Conservation (phyloP, 1,140 invertebrate genomes). For the Brachionus koreanus region DNA sequence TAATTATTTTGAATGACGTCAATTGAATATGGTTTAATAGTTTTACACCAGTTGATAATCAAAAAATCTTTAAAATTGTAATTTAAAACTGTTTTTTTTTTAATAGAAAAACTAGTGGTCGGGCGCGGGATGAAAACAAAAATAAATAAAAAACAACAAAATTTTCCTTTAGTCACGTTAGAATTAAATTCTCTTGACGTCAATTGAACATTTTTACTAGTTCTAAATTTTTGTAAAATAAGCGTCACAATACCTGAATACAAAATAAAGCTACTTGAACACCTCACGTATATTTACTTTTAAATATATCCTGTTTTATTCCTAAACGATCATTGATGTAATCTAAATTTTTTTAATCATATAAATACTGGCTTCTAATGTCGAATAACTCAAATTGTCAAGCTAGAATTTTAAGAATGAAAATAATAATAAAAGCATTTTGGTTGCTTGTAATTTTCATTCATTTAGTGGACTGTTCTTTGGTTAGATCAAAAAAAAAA, state of each 20-base stretch:
- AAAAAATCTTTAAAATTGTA: not conserved
- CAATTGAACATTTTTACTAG: not conserved
- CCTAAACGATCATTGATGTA: constrained; percentile 1
- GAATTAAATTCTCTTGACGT: not conserved
- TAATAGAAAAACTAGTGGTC: not conserved
- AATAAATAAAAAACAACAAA: not conserved
- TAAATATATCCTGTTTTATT: not conserved
- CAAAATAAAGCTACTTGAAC: not conserved
- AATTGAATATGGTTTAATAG: not conserved
- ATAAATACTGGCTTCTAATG: not conserved
- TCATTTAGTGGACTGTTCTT: not conserved
- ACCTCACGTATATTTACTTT: constrained; percentile 23
- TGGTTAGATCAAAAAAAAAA: not conserved
- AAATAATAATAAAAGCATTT: not conserved
- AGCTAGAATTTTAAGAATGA: not conserved
- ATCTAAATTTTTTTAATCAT: not conserved
- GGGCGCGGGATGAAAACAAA: not conserved
- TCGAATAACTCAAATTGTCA: not conserved
- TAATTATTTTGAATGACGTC: not conserved
- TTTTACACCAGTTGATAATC: not conserved
- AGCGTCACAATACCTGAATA: not conserved
- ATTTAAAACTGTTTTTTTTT: not conserved
- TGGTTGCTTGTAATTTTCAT: not conserved
- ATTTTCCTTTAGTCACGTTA: not conserved
- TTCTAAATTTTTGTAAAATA: not conserved